These are phyloP conservation scores for Leucania comma DNA, from an alignment of 2,888 invertebrate species.

Conservation along the genomic window DNA sequence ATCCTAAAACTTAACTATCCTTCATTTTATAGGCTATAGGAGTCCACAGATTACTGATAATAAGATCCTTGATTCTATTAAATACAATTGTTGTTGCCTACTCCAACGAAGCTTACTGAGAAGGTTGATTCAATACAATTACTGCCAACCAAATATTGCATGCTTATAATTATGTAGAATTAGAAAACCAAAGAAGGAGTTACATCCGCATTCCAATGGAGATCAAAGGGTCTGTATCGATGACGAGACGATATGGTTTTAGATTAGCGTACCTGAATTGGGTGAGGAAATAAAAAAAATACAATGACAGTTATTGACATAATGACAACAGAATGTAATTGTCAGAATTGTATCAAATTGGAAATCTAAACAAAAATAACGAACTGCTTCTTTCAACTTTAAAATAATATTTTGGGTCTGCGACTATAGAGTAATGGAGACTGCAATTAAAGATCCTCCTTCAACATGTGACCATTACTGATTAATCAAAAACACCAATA, in stretches of 20 bases:
- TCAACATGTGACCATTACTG: conserved; percentile 27
- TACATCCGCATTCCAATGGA: no score
- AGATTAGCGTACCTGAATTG: no score
- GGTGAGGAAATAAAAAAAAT: not conserved
- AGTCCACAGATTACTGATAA: no score
- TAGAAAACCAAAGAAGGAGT: no score
- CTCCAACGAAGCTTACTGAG: no score
- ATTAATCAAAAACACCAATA: not conserved
- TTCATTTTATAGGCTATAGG: no score
- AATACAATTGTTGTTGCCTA: no score
- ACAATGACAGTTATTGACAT: not conserved
- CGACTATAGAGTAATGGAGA: conserved; percentile 12
- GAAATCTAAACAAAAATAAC: conserved; percentile 38
- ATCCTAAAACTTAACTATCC: no score
- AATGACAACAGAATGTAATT: not conserved
- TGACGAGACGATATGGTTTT: not conserved
- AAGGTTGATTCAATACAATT: no score
- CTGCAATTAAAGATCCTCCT: not conserved
- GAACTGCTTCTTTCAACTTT: conserved; percentile 1
- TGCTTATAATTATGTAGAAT: no score
- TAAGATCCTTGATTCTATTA: no score
- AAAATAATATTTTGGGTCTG: not conserved
- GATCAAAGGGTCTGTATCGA: conserved; percentile 11
- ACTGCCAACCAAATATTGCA: no score
- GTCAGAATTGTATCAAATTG: not conserved